A percentile compares a stretch with the other conserved stretches of the same genome.
These are phyloP conservation scores for Trichogramma dendrolimi DNA, from an alignment of 2,888 invertebrate genomes.

Conservation along the genomic window DNA sequence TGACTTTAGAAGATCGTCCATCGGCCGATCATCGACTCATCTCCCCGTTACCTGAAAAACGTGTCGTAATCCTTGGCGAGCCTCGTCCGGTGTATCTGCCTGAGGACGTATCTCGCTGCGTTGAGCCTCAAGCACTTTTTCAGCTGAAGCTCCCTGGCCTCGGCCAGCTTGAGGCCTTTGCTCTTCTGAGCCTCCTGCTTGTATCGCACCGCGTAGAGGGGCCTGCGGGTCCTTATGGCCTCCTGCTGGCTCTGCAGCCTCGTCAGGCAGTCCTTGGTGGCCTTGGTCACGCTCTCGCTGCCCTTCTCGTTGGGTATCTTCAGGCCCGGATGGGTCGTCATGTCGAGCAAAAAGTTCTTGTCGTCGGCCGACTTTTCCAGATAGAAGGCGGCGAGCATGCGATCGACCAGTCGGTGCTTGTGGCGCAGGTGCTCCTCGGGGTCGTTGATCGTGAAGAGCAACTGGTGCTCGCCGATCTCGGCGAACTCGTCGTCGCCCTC, in stretches of 20 bases:
- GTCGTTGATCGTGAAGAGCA: conserved; percentile 41
- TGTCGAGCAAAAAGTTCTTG: conserved; percentile 49
- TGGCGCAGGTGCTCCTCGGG: conserved; percentile 27
- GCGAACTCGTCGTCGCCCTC: conserved; percentile 42
- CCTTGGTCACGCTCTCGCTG: conserved; percentile 38
- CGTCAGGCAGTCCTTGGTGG: conserved; percentile 43
- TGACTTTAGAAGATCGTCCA: no score
- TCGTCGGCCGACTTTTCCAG: conserved; percentile 51
- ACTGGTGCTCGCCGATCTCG: conserved; percentile 42
- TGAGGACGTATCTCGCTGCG: conserved; percentile 50
- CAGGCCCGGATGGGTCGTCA: conserved; percentile 42
- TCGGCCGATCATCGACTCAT: background rate
- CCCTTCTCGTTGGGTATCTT: conserved; percentile 49
- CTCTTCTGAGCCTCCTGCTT: conserved; percentile 45
- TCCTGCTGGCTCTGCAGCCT: conserved; percentile 49
- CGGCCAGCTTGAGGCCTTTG: conserved; percentile 39
- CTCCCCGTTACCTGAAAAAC: conserved; percentile 37
- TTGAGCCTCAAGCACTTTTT: conserved; percentile 44
- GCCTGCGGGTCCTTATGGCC: conserved; percentile 50
- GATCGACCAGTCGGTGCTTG: conserved; percentile 30
- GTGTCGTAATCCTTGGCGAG: conserved; percentile 34
- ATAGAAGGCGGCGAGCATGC: conserved; percentile 50
- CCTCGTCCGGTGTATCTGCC: conserved; percentile 43
- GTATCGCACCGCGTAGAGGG: conserved; percentile 52
- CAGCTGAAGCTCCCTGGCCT: conserved; percentile 43